Evolutionary conservation across 1,140 invertebrate species (phyloP).

Genomic region (Nasonia vitripennis): DNA sequence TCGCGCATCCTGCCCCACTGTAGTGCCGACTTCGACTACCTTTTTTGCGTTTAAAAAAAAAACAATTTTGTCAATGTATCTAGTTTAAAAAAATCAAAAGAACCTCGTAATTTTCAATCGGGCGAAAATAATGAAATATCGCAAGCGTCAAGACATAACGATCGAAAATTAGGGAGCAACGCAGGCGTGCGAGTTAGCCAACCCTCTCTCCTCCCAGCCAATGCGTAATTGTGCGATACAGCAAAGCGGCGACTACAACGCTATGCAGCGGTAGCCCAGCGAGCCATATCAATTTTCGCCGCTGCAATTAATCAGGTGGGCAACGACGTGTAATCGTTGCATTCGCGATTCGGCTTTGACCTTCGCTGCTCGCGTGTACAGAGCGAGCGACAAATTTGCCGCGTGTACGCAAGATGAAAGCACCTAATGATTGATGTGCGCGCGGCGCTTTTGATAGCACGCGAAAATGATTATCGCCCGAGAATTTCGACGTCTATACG

Average conservation of each 20-base stretch:
- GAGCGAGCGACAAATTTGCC: background rate
- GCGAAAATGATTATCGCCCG: conserved; percentile 14
- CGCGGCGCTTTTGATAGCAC: background rate
- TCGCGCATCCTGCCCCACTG: too few species aligned
- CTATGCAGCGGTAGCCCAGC: background rate
- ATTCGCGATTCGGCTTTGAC: conserved; percentile 48
- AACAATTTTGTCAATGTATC: too few species aligned
- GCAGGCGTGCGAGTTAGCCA: background rate
- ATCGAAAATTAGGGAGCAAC: background rate
- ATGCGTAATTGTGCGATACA: background rate
- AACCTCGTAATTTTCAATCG: background rate
- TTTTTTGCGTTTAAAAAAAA: too few species aligned
- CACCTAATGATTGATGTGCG: conserved; percentile 16
- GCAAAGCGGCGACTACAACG: background rate
- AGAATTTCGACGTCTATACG: background rate
- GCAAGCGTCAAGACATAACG: background rate
- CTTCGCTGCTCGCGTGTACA: conserved; percentile 29
- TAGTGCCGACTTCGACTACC: too few species aligned
- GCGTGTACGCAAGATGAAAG: background rate
- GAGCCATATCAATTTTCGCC: conserved; percentile 54
- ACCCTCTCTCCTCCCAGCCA: background rate
- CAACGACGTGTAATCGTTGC: conserved; percentile 46
- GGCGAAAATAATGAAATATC: background rate
- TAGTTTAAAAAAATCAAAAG: background rate
- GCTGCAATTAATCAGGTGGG: conserved; percentile 53